These are phyloP conservation scores for Aricia agestis DNA, from an alignment of 1,140 invertebrate species.

Conservation along the genomic window DNA sequence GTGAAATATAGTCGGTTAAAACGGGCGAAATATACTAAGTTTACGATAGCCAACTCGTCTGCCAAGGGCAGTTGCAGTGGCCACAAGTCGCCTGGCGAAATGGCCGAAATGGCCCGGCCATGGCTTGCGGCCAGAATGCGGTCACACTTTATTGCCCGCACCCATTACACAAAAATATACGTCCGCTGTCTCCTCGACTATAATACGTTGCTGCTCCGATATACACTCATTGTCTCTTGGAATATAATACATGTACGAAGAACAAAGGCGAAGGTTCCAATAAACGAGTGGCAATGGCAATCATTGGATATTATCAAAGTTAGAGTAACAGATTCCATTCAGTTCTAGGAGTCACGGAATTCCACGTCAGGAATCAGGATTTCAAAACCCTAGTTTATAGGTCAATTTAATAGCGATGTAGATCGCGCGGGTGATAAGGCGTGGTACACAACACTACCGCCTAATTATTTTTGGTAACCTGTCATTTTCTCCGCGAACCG, in stretches of 20 bases:
- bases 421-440: background rate
- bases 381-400: background rate
- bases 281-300: no score
- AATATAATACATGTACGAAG: no score
- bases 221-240: no score
- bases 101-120: background rate
- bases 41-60: conserved; percentile 2
- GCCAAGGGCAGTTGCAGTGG: background rate
- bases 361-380: background rate
- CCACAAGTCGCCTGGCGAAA: background rate
- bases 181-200: background rate
- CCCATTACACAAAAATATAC: background rate
- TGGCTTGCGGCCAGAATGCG: background rate
- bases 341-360: background rate
- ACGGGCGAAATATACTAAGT: background rate
- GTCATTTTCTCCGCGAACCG: background rate
- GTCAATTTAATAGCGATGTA: background rate
- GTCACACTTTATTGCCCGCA: background rate
- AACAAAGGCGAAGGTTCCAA: no score
- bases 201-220: no score
- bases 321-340: background rate
- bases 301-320: no score
- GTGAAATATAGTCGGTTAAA: background rate
- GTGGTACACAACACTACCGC: background rate
- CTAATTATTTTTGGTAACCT: conserved; percentile 3